These are phyloP conservation scores for Dicyrtoma fusca DNA, from an alignment of 2,888 invertebrate species.

Conservation along the genomic window DNA sequence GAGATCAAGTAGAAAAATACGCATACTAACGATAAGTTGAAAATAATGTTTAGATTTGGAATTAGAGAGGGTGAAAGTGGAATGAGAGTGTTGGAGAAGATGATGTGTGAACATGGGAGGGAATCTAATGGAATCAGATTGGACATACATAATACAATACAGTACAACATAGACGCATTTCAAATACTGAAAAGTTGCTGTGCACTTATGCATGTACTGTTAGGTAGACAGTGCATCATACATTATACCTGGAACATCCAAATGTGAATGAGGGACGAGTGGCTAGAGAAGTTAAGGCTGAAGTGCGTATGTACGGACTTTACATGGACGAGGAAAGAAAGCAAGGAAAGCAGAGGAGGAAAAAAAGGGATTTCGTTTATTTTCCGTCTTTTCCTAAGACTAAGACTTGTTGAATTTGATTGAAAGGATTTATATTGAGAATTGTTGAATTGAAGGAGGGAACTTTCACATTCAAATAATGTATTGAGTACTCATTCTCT, in stretches of 20 bases:
- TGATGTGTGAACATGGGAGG: too few species aligned
- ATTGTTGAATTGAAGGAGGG: slow-evolving; percentile 10
- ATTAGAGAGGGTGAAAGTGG: too few species aligned
- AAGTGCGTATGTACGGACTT: too few species aligned
- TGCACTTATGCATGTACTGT: too few species aligned
- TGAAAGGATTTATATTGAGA: slow-evolving; percentile 35
- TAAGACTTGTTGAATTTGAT: slow-evolving; percentile 37
- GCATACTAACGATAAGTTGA: neutral
- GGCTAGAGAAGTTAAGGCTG: neutral
- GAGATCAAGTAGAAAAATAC: neutral
- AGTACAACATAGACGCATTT: too few species aligned
- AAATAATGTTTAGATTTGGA: too few species aligned
- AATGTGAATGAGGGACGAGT: neutral
- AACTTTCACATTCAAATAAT: slow-evolving; percentile 14
- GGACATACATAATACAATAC: too few species aligned
- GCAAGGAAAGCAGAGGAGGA: neutral
- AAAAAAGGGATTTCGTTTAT: slow-evolving; percentile 22
- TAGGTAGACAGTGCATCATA: too few species aligned
- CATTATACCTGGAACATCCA: neutral
- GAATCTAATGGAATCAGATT: too few species aligned
- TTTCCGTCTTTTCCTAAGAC: slow-evolving; percentile 10
- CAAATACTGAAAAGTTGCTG: too few species aligned
- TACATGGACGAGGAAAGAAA: neutral
- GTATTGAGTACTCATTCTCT: too few species aligned
- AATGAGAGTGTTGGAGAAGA: too few species aligned